phyloP scores from a whole-genome alignment of 2,888 invertebrate genomes.

The Hofmannophila pseudospretella region DNA sequence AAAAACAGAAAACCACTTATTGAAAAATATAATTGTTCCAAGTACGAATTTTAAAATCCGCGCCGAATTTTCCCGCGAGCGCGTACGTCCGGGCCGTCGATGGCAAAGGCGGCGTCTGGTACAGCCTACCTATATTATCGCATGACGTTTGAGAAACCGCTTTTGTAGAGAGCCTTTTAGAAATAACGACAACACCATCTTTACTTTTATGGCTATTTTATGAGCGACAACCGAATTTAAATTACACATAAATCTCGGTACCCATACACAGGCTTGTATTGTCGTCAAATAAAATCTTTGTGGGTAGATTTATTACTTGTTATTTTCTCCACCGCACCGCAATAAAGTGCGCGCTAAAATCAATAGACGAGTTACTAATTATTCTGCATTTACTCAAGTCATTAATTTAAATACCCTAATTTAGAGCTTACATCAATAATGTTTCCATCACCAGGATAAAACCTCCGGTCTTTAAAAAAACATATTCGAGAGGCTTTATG shows the following conservation, averaged over 20 bases:
- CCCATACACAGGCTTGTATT: background rate
- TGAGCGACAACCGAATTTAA: background rate
- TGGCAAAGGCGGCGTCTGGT: constrained; percentile 48
- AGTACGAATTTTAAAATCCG: constrained; percentile 26
- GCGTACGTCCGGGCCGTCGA: constrained; percentile 32
- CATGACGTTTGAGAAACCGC: constrained; percentile 31
- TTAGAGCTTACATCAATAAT: no score
- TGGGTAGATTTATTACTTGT: background rate
- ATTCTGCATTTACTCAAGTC: no score
- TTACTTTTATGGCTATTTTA: background rate
- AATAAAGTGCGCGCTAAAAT: no score
- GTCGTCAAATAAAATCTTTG: background rate
- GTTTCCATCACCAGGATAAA: no score
- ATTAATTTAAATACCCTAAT: no score
- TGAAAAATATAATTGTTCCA: constrained; percentile 17
- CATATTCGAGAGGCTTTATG: no score
- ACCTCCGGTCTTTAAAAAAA: no score
- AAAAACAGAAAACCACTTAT: constrained; percentile 9
- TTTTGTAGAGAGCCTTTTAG: constrained; percentile 29
- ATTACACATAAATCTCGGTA: background rate
- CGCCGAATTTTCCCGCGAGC: constrained; percentile 18
- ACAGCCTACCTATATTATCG: constrained; percentile 44
- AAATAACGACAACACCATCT: constrained; percentile 22
- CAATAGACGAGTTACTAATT: no score
- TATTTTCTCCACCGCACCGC: no score